Base-by-base conservation (phyloP, 2,888 invertebrate species). In the Charanyca ferruginea region DNA sequence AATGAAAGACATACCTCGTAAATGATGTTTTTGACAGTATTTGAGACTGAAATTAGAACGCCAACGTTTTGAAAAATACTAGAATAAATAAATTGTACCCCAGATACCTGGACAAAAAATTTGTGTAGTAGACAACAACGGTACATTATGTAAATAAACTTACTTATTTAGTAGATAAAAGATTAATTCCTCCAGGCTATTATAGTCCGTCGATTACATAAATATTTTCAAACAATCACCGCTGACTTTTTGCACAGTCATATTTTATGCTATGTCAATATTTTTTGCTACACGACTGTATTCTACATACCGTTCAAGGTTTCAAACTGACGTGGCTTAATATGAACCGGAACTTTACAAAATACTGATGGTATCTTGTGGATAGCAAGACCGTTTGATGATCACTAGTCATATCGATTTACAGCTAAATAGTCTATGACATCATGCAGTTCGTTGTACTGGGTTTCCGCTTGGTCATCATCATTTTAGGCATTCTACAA, bases 371-470 rank as follows among this genome's bases (percentile, higher is more conserved):
- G 25, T 72, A 77, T 77, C 66, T 44, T 8, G 20, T n/a, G 52
- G 68, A 62, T 65, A 38, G 2, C 16, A 47, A 47, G 45, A 54
- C 45, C 57, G 25, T 60, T 57, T 13, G 28, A 13, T 64, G 22
- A n/a, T 60, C 45, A 55, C 20, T 64, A 20, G 22, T 63, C 48
- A 55, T 51, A 47, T 51, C 20, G 32, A 42, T 47, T 44, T 61
- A 51, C 38, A 61, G 23, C 51, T 55, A 55, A 75, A 66, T 5
- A 45, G 22, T 38, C 3, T 52, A 77, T 77, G 73, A 69, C 47
- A 68, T 78, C 78, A 69, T 44, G 11, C 16, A 13, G 78, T 77
- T 73, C 68, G 38, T 28, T 47, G 74, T 20, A 66, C 75, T 25
- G 8, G 3, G 13, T 55, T 77, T 77, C 66, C 66, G 73, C 7